These are phyloP conservation scores for Ephestia elutella DNA, from an alignment of 1,140 invertebrate genomes.

Conservation along the genomic window DNA sequence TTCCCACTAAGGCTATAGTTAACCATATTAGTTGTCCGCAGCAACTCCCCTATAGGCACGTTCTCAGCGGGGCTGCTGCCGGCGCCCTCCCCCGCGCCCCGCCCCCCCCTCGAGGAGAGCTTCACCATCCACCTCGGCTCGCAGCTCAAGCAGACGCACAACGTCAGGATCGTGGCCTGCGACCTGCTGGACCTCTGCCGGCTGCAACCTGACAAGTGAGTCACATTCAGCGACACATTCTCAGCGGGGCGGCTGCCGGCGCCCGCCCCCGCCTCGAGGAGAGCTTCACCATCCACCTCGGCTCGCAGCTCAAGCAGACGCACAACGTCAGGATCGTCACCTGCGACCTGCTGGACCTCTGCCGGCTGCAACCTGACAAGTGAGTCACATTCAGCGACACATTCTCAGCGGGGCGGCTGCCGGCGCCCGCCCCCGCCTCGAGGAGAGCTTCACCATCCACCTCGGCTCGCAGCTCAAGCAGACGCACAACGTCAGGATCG, in stretches of 20 bases:
- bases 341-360: slow-evolving; percentile 84
- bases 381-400: slow-evolving; percentile 35
- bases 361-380: slow-evolving; percentile 78
- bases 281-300: slow-evolving; percentile 97
- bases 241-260: slow-evolving; percentile 5
- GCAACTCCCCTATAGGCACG: too few relatives aligned
- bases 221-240: neutral
- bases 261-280: slow-evolving; percentile 82
- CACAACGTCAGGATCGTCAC: slow-evolving; percentile 96
- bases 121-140: slow-evolving; percentile 98
- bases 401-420: slow-evolving; percentile 7
- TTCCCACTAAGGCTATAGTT: too few relatives aligned
- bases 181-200: slow-evolving; percentile 85
- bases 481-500: slow-evolving; percentile 96
- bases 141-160: slow-evolving; percentile 99
- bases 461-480: slow-evolving; percentile 98
- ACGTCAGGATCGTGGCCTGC: slow-evolving; percentile 91
- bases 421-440: slow-evolving; percentile 71
- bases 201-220: slow-evolving; percentile 75
- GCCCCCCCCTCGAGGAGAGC: slow-evolving; percentile 88
- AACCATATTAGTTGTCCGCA: too few relatives aligned
- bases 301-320: slow-evolving; percentile 98
- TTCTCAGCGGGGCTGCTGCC: slow-evolving; percentile 5
- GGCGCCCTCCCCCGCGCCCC: slow-evolving; percentile 21
- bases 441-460: slow-evolving; percentile 98